phyloP scores from a whole-genome alignment of 35 echinoderm and acorn worm species.

The Ophiothrix spiculata region DNA sequence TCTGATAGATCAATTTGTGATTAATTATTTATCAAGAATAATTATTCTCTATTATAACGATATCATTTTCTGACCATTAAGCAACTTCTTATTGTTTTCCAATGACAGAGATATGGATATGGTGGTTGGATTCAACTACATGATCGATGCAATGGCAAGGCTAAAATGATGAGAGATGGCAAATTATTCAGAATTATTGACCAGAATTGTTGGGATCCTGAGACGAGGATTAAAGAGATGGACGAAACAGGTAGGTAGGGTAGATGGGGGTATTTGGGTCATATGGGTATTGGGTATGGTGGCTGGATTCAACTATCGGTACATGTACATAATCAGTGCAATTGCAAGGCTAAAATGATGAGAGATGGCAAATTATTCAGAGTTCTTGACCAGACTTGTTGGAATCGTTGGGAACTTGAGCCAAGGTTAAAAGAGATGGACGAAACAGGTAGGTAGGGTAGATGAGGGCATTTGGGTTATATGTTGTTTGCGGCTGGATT shows the following conservation, averaged over 20 bases:
- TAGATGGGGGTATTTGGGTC: too few species aligned
- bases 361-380: slow-evolving; percentile 91
- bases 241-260: slow-evolving; percentile 79
- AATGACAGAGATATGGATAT: slow-evolving; percentile 98
- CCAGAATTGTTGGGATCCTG: slow-evolving; percentile 87
- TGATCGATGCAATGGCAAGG: slow-evolving; percentile 81
- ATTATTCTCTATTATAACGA: too few species aligned
- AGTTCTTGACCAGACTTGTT: slow-evolving; percentile 88
- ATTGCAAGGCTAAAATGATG: slow-evolving; percentile 90
- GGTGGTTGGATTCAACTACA: slow-evolving; percentile 95
- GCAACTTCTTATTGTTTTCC: too few species aligned
- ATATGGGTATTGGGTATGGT: slow-evolving; percentile 95
- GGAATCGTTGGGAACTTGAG: slow-evolving; percentile 78
- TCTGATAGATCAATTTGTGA: too few species aligned
- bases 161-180: slow-evolving; percentile 93
- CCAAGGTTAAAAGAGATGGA: slow-evolving; percentile 91
- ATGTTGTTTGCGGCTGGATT: too few species aligned
- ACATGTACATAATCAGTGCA: slow-evolving; percentile 80
- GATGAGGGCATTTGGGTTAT: too few species aligned
- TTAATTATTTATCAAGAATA: too few species aligned
- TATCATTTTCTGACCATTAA: too few species aligned
- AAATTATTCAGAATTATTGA: slow-evolving; percentile 91
- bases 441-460: slow-evolving; percentile 88
- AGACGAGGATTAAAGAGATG: slow-evolving; percentile 87
- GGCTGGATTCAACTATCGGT: slow-evolving; percentile 96